These are phyloP conservation scores for Percina caprodes DNA, from an alignment of 2,113 vertebrate species.

Conservation along the genomic window DNA sequence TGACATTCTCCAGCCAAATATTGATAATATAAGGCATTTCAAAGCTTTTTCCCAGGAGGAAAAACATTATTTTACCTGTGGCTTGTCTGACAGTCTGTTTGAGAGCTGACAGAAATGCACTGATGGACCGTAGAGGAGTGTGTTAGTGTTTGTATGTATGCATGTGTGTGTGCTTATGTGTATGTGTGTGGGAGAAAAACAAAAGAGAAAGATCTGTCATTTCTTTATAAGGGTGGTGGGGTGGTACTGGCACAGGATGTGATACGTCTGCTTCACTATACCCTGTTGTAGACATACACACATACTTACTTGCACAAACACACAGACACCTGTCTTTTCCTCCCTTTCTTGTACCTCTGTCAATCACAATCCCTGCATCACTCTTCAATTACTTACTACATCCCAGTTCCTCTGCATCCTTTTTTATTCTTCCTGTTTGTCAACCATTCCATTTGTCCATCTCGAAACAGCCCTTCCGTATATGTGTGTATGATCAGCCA, in stretches of 20 bases:
- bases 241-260: constrained; percentile 60
- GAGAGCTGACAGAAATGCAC: constrained; percentile 68
- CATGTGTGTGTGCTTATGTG: constrained; percentile 18
- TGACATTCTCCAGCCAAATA: constrained; percentile 71
- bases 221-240: constrained; percentile 58
- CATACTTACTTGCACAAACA: constrained; percentile 13
- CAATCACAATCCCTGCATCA: constrained; percentile 53
- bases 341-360: constrained; percentile 39
- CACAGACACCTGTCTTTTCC: constrained; percentile 28
- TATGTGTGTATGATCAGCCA: constrained; percentile 68
- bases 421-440: constrained; percentile 29
- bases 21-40: constrained; percentile 76
- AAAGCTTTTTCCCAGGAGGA: constrained; percentile 68
- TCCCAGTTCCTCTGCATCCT: constrained; percentile 29
- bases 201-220: constrained; percentile 68
- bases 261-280: constrained; percentile 45
- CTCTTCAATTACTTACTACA: constrained; percentile 63
- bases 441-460: constrained; percentile 63
- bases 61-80: constrained; percentile 77
- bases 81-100: constrained; percentile 74
- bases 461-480: constrained; percentile 56
- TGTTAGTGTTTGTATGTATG: constrained; percentile 38
- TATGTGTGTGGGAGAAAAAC: constrained; percentile 44
- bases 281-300: constrained; percentile 39
- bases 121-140: constrained; percentile 48